A percentile compares a stretch with the other conserved stretches of the same genome.
Conservation (phyloP, 2,113 vertebrate species). For the Crotalus horridus region DNA sequence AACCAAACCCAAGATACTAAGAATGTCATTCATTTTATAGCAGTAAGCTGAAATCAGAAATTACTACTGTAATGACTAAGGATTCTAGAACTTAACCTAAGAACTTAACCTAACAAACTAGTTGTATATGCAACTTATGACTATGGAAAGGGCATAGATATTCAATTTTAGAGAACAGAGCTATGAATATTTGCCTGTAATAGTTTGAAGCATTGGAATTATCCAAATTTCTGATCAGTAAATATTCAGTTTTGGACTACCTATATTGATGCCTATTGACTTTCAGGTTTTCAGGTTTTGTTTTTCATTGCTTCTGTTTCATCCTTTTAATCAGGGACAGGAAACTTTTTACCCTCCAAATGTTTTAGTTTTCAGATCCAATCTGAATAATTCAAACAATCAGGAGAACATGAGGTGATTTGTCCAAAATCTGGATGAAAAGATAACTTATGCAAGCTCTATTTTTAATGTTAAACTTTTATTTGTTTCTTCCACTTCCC, state of each 20-base stretch:
- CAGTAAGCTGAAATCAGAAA: background rate
- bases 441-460: background rate
- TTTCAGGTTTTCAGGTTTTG: background rate
- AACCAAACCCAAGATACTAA: background rate
- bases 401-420: background rate
- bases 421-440: background rate
- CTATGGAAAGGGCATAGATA: background rate
- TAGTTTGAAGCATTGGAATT: background rate
- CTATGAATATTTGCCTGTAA: background rate
- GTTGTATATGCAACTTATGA: background rate
- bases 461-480: background rate
- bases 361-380: background rate
- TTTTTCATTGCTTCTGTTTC: background rate
- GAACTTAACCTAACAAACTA: background rate
- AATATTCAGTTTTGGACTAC: background rate
- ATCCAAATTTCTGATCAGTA: background rate
- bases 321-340: background rate
- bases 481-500: background rate
- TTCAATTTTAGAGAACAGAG: background rate
- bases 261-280: background rate
- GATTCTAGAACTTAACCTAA: background rate
- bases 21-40: slow-evolving; percentile 24
- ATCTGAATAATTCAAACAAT: background rate
- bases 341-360: background rate
- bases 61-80: background rate